phyloP scores from a whole-genome alignment of 2,113 vertebrate genomes.

The Conger conger region DNA sequence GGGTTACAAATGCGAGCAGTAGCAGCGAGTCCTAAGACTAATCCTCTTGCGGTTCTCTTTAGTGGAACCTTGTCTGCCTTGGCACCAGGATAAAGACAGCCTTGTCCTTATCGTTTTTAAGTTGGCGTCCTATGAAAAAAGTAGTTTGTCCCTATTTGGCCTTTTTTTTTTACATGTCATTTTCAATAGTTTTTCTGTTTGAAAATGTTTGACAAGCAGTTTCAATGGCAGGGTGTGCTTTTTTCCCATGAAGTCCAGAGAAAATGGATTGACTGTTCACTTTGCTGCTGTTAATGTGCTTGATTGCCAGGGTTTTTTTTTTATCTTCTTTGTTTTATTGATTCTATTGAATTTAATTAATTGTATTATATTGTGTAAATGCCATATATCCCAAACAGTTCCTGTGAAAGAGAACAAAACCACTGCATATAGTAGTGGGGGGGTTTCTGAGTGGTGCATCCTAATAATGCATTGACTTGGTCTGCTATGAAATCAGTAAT shows the following conservation, averaged over 20 bases:
- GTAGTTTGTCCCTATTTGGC: not conserved
- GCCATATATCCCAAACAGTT: not conserved
- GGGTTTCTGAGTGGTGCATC: too few species aligned
- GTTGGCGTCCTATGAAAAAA: not conserved
- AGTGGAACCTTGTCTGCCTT: slow-evolving; percentile 53
- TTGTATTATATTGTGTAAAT: not conserved
- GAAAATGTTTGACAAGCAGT: not conserved
- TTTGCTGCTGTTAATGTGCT: not conserved
- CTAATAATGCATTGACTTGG: too few species aligned
- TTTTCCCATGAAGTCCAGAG: not conserved
- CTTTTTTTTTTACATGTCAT: not conserved
- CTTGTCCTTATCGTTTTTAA: slow-evolving; percentile 4
- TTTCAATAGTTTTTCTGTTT: not conserved
- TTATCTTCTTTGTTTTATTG: not conserved
- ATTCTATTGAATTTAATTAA: not conserved
- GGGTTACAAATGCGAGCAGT: slow-evolving; percentile 33
- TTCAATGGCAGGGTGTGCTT: not conserved
- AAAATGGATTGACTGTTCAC: not conserved
- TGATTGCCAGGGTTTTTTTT: not conserved
- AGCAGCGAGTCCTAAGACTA: slow-evolving; percentile 35
- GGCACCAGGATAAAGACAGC: slow-evolving; percentile 59
- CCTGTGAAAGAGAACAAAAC: not conserved
- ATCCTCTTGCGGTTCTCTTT: slow-evolving; percentile 46
- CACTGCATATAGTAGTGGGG: too few species aligned
- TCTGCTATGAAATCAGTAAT: too few species aligned